Base-by-base conservation (phyloP, 2,888 invertebrate species). In the Noctua janthe region DNA sequence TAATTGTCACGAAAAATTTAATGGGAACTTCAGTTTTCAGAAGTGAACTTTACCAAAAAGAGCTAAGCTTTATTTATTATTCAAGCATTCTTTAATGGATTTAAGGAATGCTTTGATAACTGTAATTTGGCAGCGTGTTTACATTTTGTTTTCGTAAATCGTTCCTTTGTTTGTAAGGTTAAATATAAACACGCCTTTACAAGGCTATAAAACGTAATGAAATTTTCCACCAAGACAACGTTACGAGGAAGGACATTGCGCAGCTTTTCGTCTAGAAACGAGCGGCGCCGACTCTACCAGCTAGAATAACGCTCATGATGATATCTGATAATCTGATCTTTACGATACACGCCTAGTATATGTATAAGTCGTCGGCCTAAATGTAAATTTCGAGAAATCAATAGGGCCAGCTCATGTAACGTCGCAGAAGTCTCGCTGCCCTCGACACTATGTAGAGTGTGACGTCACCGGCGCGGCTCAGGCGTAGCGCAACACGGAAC, bases 401-500 rank as follows among this genome's bases (percentile, higher is more conserved):
- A 82, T 85, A 86, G 87, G 88, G 84, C 80, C 77, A 76, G 83
- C 83, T 81, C 82, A 79, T 81, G 71, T 81, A 87, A 81, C 86
- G 81, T 83, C 87, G 88, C 84, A 90, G 86, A 80, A 86, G 84
- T 83, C 85, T 87, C 86, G 86, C 82, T 89, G 90, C 88, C 91
- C 89, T 90, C 90, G 90, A 88, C 91, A 91, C 90, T 90, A 88
- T 88, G 87, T 84, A 85, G 87, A 84, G 66, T 87, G 92, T 95
- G 96, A 95, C 95, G 96, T 95, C 96, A 95, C 87, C 88, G 87
- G 91, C 93, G 47, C 88, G 87, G 91, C 93, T 35, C 92, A 90
- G 92, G 90, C 92, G 92, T 94, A 94, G 93, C 95, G 94, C 95
- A 95, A 95, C 94, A 93, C 93, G 90, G 91, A 95, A 93, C 94